A percentile compares a stretch with the other conserved stretches of the same genome.
These are phyloP conservation scores for Coregonus sp. DNA, from an alignment of 2,797 vertebrate species.

Conservation along the genomic window DNA sequence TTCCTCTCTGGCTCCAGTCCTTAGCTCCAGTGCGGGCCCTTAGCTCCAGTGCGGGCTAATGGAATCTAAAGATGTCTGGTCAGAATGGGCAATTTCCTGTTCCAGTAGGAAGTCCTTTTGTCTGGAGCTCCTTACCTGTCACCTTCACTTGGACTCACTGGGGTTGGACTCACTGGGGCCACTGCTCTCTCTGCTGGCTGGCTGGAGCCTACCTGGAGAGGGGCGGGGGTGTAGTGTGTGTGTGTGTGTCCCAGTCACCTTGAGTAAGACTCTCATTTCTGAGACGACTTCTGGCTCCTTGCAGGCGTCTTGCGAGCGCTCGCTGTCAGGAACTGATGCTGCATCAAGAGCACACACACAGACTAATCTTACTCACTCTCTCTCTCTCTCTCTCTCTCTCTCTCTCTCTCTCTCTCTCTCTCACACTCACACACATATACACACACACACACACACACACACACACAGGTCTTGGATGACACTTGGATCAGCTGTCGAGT, in stretches of 20 bases:
- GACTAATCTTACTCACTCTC: neutral
- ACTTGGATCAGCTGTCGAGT: neutral
- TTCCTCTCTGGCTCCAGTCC: neutral
- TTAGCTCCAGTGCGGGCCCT: neutral
- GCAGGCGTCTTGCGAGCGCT: neutral
- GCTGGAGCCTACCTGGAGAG: neutral
- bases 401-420: neutral
- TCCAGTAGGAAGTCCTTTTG: neutral
- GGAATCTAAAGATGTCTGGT: conserved; percentile 1
- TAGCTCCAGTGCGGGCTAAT: neutral
- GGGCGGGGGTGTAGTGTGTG: neutral
- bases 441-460: neutral
- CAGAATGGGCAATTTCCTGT: conserved; percentile 11
- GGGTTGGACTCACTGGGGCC: neutral
- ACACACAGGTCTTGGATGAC: neutral
- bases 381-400: neutral
- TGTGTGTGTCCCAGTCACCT: neutral
- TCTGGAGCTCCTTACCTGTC: conserved; percentile 7
- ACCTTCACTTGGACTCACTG: neutral
- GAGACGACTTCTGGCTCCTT: neutral
- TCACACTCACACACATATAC: neutral
- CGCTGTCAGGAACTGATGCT: conserved; percentile 9
- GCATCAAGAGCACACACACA: neutral
- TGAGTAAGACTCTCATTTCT: neutral
- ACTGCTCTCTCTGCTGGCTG: neutral